Base-by-base conservation (phyloP, 2,888 invertebrate genomes). In the Apeira syringaria region DNA sequence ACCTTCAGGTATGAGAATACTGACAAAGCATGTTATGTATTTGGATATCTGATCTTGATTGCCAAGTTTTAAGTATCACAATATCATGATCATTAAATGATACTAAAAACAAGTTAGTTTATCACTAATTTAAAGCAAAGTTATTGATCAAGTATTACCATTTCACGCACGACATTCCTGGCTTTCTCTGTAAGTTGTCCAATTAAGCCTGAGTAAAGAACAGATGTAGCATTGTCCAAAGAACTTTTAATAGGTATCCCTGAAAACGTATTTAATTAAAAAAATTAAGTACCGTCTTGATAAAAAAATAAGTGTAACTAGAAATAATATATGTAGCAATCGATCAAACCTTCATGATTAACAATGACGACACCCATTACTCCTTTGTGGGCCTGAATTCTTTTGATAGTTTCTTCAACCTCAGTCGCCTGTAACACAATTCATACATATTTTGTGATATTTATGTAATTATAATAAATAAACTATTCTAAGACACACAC, bases 361-460 rank as follows among this genome's bases (percentile, higher is more conserved):
- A 99, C 97, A 45, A 99, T 96, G 76, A 99, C 96, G 35, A 98
- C 96, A 53, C 99, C 99, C 71, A 97, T 94, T 44, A 99, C 99
- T 59, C 99, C 99, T 89, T 98, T 99, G 72, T 99, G 99, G 32
- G 96, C 94, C 75, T 98, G 97, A 68, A 99, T 98, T 53, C 99
- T 92, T 89, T 99, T 99, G 80, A 99, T 93, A 6, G 98, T 98
- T 90, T 99, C 99, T 85, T 99, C 99, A 24, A 99, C 97, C 92
- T 99, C 99, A 53, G 93, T 93, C 5, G 92, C 92, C 93, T 93
- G 72, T 7, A 89, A 87, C 28, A 32, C 8, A 58, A 32, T 3
- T 26, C 5, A 38, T 4, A 33, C 22, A 11, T 11, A 6, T 30
- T n/a, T n/a, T n/a, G n/a, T n/a, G 7, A 8, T 33, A 11, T 9